Evolutionary conservation across 30 jellyfish, hydroid and myxozoan genomes (phyloP), one percentile per base, ranked within the genome.

Genomic region (Clytia hemisphaerica): DNA sequence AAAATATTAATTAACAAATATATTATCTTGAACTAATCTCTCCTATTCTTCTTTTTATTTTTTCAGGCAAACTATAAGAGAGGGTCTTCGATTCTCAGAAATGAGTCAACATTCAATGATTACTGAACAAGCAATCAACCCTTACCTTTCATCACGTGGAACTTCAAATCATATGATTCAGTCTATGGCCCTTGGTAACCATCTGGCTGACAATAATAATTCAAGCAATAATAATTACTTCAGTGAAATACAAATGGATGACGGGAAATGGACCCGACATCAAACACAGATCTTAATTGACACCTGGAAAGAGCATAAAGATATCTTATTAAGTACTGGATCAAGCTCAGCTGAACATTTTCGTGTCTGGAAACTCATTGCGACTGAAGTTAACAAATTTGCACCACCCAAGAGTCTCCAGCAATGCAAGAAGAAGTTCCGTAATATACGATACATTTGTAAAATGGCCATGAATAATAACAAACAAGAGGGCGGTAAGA

Each of bases 261-360:
- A 67, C 48, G 79, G 79, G 7, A 67, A 67, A 24, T 67, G 79
- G 79, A 67, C 79, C 5, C 73, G 79, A 16, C 76, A 67, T 4
- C 79, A 67, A 46, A 67, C 79, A 38, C 79, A 67, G 37, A 37
- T 67, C 24, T 25, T 67, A 27, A 45, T 67, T 34, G 79, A 67
- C 19, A 67, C 79, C 5, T 67, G 79, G 79, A 67, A 67, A 24
- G 36, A 42, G 9, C 79, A 67, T 22, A 67, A 67, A 46, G 6
- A 30, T 19, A 67, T 38, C 2, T 24, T 67, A 16, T 31, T 67
- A 19, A 67, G 32, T 38, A 40, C 79, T 14, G 79, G 76, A 16
- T 45, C 79, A 3, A 67, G 79, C 36, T 37, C 79, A 38, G 79
- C 79, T 7, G 79, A 67, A 37, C 79, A 67, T 45, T 67, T 67